phyloP scores from a whole-genome alignment of 2,113 vertebrate genomes.

The Pungitius pungitius region DNA sequence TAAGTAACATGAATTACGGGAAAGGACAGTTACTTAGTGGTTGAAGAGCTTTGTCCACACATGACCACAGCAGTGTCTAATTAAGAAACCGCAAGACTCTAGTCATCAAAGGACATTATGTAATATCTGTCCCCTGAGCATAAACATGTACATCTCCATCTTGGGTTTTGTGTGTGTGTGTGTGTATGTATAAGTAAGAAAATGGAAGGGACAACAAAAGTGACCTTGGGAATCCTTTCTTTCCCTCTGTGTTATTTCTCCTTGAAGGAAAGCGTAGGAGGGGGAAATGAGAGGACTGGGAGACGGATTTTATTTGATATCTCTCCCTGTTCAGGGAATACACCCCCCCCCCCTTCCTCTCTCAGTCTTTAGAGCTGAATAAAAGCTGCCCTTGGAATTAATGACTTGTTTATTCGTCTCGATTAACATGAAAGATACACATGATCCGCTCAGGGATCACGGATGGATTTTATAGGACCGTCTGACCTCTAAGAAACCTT shows the following conservation, averaged over 20 bases:
- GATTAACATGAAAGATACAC: constrained; percentile 53
- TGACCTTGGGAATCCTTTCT: constrained; percentile 69
- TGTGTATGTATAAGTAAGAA: not conserved
- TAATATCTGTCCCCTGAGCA: constrained; percentile 25
- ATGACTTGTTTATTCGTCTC: constrained; percentile 46
- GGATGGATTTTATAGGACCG: constrained; percentile 40
- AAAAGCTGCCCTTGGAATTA: constrained; percentile 72
- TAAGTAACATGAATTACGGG: too few relatives aligned
- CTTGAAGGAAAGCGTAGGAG: constrained; percentile 42
- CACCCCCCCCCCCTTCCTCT: constrained; percentile 51
- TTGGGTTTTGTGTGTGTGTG: constrained; percentile 14
- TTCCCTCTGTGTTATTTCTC: constrained; percentile 41
- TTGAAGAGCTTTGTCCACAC: too few relatives aligned
- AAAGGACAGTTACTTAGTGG: too few relatives aligned
- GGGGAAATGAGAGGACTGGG: constrained; percentile 42
- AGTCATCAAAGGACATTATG: constrained; percentile 40
- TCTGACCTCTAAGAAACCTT: constrained; percentile 40
- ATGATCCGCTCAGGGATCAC: constrained; percentile 45
- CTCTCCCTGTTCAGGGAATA: constrained; percentile 68
- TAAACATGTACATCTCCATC: constrained; percentile 19
- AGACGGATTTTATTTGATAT: constrained; percentile 73
- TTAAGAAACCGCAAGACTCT: too few relatives aligned
- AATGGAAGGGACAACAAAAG: constrained; percentile 38
- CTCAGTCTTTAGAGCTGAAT: constrained; percentile 51
- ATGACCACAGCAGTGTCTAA: too few relatives aligned